Evolutionary conservation across 1,140 invertebrate genomes (phyloP).

Genomic region (Ganaspis sp.): DNA sequence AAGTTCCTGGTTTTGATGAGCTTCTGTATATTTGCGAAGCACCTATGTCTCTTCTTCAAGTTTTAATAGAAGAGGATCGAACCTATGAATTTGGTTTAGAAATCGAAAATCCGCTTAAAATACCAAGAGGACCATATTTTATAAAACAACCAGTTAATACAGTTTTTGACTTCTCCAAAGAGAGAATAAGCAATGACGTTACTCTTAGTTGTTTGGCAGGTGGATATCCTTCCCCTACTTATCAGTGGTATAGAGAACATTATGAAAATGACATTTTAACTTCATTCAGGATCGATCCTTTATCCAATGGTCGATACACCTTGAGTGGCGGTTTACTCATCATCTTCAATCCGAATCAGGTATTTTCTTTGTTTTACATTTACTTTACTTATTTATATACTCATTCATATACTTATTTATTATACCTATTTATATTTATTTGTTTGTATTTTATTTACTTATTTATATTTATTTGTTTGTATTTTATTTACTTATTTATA

Average conservation of each 20-base stretch:
- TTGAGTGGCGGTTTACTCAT: slow-evolving; percentile 94
- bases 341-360: slow-evolving; percentile 90
- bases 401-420: no score
- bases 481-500: no score
- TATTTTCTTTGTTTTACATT: slow-evolving; percentile 52
- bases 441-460: no score
- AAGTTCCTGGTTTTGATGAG: slow-evolving; percentile 85
- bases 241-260: slow-evolving; percentile 94
- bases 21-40: slow-evolving; percentile 94
- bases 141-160: slow-evolving; percentile 88
- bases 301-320: slow-evolving; percentile 86
- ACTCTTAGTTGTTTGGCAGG: slow-evolving; percentile 89
- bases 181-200: slow-evolving; percentile 83
- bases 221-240: slow-evolving; percentile 92
- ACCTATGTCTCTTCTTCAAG: slow-evolving; percentile 80
- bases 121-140: slow-evolving; percentile 92
- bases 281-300: slow-evolving; percentile 85
- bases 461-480: no score
- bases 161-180: slow-evolving; percentile 89
- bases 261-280: slow-evolving; percentile 87
- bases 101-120: slow-evolving; percentile 84
- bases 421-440: no score
- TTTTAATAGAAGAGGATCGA: slow-evolving; percentile 84
- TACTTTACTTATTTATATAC: slow-evolving; percentile 7
- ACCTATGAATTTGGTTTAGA: slow-evolving; percentile 90